These are phyloP conservation scores for Tamias sibiricus DNA, from an alignment of 2,113 vertebrate genomes.

Conservation along the genomic window DNA sequence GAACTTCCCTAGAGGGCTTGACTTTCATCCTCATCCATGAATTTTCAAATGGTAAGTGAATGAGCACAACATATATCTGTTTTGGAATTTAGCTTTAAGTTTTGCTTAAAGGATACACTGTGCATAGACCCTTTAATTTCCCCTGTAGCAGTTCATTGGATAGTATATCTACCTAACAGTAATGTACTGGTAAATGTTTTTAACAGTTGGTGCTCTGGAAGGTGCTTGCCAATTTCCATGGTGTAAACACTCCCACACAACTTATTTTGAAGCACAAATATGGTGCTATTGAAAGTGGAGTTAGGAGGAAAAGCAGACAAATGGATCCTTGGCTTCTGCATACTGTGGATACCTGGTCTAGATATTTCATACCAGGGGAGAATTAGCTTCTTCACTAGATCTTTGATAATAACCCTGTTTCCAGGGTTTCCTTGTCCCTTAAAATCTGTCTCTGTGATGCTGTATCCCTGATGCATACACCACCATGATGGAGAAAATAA, in stretches of 20 bases:
- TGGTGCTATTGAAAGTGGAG: neutral
- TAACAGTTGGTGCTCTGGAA: neutral
- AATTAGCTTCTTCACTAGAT: neutral
- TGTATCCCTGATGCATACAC: neutral
- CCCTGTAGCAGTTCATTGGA: neutral
- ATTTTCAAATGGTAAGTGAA: constrained; percentile 12
- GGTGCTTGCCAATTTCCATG: neutral
- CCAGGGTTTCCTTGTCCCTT: neutral
- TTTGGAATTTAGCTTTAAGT: neutral
- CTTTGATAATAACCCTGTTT: neutral
- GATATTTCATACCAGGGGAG: neutral
- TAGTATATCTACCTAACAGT: neutral
- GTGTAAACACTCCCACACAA: neutral
- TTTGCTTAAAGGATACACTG: neutral
- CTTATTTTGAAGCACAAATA: neutral
- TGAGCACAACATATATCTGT: neutral
- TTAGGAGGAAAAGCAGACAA: neutral
- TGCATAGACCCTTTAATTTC: neutral
- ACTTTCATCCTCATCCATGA: neutral
- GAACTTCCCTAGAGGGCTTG: neutral
- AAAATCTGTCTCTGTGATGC: neutral
- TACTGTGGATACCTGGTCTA: neutral
- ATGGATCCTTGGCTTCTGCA: neutral
- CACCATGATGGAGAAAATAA: neutral
- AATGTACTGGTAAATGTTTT: neutral